Evolutionary conservation across 2,797 vertebrate species (phyloP), one percentile per base, ranked within the genome.

Genomic region (Amblyopsis hoosieri): DNA sequence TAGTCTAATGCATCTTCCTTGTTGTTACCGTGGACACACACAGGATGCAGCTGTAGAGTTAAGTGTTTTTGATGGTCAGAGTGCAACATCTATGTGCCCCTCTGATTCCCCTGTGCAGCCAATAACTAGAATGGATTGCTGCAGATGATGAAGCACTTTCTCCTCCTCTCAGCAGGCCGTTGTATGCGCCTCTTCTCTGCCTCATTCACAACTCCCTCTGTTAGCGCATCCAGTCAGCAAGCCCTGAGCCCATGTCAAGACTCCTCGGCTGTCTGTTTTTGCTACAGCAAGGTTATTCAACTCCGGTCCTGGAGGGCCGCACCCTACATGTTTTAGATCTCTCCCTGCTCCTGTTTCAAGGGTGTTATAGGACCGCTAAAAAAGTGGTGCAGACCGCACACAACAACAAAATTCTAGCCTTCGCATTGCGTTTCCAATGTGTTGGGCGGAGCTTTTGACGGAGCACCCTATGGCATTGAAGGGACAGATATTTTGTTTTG

Each of bases 61-160:
- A 0, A 59, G 31, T 58, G 60, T 63, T 64, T 58, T 58, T 1
- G 1, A 47, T 60, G 59, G 73, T 69, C 48, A 63, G 53, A 72
- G 54, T 48, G 2, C 42, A 4, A n/a, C 15, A 37, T 56, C 2
- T 55, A 67, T 63, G 64, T 2, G 7, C 33, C 57, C 23, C 55
- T 78, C 67, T 68, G 57, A 80, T 78, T 60, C 42, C 13, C 56
- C 66, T 66, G 68, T 45, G 31, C 55, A 33, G 54, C 69, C 70
- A 76, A 78, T 77, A 73, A 74, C 74, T 29, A 60, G 59, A 60
- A 76, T 59, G 71, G 69, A 79, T 82, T 10, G 10, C 55, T 69
- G 62, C 47, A 47, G 66, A 85, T 87, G 84, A 89, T 89, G 72
- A 85, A 80, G 81, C 80, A 85, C 68, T 82, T 81, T 80, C 45